Evolutionary conservation across 2,113 vertebrate genomes (phyloP).

Genomic region (Tichodroma muraria): DNA sequence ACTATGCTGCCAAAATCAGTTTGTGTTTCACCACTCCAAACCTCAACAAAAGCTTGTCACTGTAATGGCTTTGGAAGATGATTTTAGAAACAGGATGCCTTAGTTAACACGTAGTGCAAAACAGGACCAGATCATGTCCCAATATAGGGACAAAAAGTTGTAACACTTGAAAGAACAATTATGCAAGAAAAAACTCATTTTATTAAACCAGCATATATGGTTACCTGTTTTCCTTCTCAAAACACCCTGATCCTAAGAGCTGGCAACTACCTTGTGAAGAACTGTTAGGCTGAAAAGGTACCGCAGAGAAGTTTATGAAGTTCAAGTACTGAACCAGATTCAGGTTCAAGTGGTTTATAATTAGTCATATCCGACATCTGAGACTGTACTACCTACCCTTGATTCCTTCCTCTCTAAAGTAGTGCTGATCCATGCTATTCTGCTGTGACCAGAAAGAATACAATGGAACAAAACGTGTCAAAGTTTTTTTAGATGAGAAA

Average conservation of each 20-base stretch:
- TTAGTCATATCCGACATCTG: not conserved
- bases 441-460: not conserved
- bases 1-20: not conserved
- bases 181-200: not conserved
- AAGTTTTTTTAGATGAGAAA: not conserved
- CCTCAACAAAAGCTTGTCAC: not conserved
- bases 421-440: not conserved
- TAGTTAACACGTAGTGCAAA: not conserved
- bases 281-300: not conserved
- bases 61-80: not conserved
- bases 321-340: not conserved
- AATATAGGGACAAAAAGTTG: not conserved
- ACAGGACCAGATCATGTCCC: accelerated
- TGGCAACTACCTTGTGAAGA: not conserved
- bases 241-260: not conserved
- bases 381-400: not conserved
- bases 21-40: not conserved
- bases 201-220: not conserved
- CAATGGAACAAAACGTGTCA: not conserved
- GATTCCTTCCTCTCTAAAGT: not conserved
- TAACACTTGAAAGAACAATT: not conserved
- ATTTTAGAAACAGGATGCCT: not conserved
- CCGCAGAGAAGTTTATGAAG: not conserved
- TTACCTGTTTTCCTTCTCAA: not conserved
- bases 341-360: not conserved